Base-by-base conservation (phyloP, 2,888 invertebrate species). In the Macaria notata region DNA sequence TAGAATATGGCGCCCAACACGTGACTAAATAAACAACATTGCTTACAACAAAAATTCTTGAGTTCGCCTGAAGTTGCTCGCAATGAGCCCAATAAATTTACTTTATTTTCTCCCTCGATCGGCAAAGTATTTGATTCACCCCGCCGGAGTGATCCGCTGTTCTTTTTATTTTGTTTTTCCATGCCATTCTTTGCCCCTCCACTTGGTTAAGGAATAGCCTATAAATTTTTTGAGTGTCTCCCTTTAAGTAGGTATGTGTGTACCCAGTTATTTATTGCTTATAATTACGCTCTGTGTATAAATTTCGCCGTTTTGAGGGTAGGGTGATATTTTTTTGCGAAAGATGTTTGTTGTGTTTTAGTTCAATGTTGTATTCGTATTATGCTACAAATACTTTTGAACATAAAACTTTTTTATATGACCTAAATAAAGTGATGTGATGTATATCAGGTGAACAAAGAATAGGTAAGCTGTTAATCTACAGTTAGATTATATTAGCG, bases 101-200 rank as follows among this genome's bases (percentile, higher is more conserved):
- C 57, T 66, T 66, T 61, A 64, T 66, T 65, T 73, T 75, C 75
- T 71, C 43, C 75, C 73, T 68, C 67, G 48, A 59, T 71, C 73
- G 72, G 74, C 71, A 73, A 79, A 82, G 83, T 77, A 79, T 84
- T 85, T 85, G 82, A 85, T 85, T 84, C 85, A 82, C 79, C 81
- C 78, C 71, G 76, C 77, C 76, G 65, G 76, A 84, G 81, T 86
- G 86, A 86, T 86, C 79, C 78, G 73, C 72, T 73, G 74, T 81
- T 75, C 73, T 76, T 78, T 81, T 75, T 78, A 72, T 74, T 79
- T 78, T 76, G 69, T 72, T 76, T 69, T 70, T 68, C 70, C 67
- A 68, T 71, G 60, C 61, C 62, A 66, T 64, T 71, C 67, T 72
- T 73, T 68, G 70, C 72, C 73, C 68, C 68, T 19, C 69, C 73